A percentile compares a stretch with the other conserved stretches of the same genome.
Conservation (phyloP, 2,888 invertebrate species). For the Micoletzkya japonica region DNA sequence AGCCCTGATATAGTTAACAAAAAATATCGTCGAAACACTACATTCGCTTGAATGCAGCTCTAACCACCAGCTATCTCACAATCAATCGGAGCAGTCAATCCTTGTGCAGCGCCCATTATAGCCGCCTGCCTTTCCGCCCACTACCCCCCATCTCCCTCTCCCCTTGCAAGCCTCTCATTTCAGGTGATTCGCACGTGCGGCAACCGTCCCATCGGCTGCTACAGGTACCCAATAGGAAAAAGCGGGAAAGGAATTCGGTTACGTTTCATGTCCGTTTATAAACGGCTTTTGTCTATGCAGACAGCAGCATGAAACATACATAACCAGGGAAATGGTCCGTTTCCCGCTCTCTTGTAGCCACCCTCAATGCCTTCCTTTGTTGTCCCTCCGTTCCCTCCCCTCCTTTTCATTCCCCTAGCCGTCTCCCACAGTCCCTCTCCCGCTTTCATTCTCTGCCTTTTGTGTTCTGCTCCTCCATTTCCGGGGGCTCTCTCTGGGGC, state of each 20-base stretch:
- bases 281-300: too few species aligned
- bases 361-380: not conserved
- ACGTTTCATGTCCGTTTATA: too few species aligned
- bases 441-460: not conserved
- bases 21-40: too few species aligned
- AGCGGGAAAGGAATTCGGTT: not conserved
- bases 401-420: not conserved
- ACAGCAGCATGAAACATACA: too few species aligned
- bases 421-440: not conserved
- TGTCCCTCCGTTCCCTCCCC: not conserved
- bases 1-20: too few species aligned
- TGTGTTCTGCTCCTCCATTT: too few species aligned
- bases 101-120: not conserved
- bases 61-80: not conserved
- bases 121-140: not conserved
- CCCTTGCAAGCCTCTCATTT: not conserved
- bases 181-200: slow-evolving; percentile 48
- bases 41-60: not conserved
- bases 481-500: too few species aligned
- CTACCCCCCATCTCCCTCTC: not conserved
- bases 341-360: not conserved
- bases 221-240: slow-evolving; percentile 32
- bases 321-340: too few species aligned
- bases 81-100: not conserved
- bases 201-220: slow-evolving; percentile 42